Base-by-base conservation (phyloP, 2,113 vertebrate species). In the Nycticorax nycticorax region DNA sequence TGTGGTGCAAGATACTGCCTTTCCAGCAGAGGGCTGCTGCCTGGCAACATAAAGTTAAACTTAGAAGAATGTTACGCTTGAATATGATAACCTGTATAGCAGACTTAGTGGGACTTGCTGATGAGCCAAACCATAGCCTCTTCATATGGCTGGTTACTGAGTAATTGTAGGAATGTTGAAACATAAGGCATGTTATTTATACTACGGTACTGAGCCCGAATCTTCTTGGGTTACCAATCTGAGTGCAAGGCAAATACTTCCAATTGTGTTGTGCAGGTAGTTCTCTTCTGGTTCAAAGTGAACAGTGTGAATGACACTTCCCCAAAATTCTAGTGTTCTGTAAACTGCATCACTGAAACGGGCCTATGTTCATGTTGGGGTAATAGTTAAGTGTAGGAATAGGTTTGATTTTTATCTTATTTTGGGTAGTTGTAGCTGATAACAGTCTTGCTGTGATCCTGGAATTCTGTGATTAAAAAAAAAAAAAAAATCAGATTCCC, bases 341-440 rank as follows among this genome's bases (percentile, higher is more conserved):
- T 14, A 39, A 21, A 43, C 43, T 32, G 6, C 12, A 7, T 32
- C 15, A 8, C 37, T 30, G n/a, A n/a, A 48, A n/a, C 8, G 14
- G 45, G 6, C 26, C 10, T 3, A 0, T 71, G 62, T 37, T 64
- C 8, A 2, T 18, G 4, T 12, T 37, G 1, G 8, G 17, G 10
- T 2, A 5, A 12, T 37, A 28, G 26, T 12, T 85, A 22, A 16
- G 39, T 12, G 5, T 1, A 37, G 39, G 12, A 78, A 16, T 33
- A 57, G 26, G 13, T 6, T 47, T 33, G 68, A 20, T 52, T 57
- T 71, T 55, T 32, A 2, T 26, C 50, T 60, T 55, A 5, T 27
- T 76, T 89, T 28, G 17, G 3, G 9, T 32, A 24, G 55, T 35
- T 3, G 1, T n/a, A 26, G 23, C n/a, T 59, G 22, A 14, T 75